Conservation (phyloP, 2,797 vertebrate genomes). For the Hapalemur alaotrensis region DNA sequence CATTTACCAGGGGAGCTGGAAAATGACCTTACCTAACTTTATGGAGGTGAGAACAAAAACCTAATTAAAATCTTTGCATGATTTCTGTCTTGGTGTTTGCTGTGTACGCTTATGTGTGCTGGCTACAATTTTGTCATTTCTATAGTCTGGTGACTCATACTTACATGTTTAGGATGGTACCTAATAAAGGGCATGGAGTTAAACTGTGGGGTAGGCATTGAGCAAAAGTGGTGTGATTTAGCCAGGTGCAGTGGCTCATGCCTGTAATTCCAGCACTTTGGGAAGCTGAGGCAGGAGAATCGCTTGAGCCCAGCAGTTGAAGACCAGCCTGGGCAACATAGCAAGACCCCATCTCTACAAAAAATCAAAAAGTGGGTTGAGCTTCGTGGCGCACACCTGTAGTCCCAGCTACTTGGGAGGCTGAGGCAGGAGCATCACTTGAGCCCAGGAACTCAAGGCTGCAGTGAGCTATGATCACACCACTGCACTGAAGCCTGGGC, state of each 20-base stretch:
- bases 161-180: background rate
- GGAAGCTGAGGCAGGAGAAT: background rate
- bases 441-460: background rate
- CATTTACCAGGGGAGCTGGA: background rate
- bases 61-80: background rate
- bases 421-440: background rate
- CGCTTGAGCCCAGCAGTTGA: background rate
- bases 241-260: background rate
- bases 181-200: background rate
- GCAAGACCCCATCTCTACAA: background rate
- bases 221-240: background rate
- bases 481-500: too few relatives aligned
- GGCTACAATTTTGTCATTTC: background rate
- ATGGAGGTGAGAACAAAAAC: background rate
- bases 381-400: background rate
- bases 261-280: background rate
- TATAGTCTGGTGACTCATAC: background rate
- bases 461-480: too few relatives aligned
- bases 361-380: background rate
- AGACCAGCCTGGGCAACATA: background rate
- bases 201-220: background rate
- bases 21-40: background rate
- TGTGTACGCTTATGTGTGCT: accelerated
- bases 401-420: background rate
- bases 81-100: background rate